phyloP scores from a whole-genome alignment of 2,888 invertebrate species.

The Embidobia sp. region DNA sequence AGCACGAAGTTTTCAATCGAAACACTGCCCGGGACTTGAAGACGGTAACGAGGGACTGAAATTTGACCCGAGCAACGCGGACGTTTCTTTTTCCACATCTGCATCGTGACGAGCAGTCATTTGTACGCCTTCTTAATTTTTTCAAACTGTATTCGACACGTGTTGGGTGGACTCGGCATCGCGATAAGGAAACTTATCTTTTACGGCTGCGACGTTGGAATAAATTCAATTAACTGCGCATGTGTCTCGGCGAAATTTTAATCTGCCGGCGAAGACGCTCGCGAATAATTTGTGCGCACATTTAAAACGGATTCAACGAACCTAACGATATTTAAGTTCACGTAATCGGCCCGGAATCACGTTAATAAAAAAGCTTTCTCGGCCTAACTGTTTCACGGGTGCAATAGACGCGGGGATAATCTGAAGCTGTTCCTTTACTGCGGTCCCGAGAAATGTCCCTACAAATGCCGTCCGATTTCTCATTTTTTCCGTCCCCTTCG shows the following conservation, averaged over 20 bases:
- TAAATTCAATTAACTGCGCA: conserved; percentile 29
- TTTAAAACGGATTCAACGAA: conserved; percentile 3
- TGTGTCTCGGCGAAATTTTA: conserved; percentile 9
- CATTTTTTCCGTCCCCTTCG: conserved; percentile 70
- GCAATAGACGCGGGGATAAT: conserved; percentile 20
- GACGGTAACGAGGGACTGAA: conserved; percentile 45
- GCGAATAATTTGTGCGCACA: conserved; percentile 4
- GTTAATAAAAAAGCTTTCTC: conserved; percentile 23
- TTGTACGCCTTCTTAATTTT: conserved; percentile 64
- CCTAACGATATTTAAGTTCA: neutral
- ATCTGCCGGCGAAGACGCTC: neutral
- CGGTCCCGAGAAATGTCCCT: conserved; percentile 57
- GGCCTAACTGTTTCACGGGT: too few relatives aligned
- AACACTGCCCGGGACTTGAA: conserved; percentile 18
- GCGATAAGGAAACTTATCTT: conserved; percentile 49
- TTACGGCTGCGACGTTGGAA: conserved; percentile 45
- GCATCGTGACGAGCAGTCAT: conserved; percentile 59
- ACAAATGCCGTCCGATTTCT: conserved; percentile 67
- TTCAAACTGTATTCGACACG: conserved; percentile 29
- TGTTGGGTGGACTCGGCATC: conserved; percentile 10
- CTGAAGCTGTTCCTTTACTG: conserved; percentile 61
- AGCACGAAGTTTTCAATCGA: conserved; percentile 16
- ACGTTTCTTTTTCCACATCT: conserved; percentile 54
- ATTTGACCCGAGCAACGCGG: conserved; percentile 44
- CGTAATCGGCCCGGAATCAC: conserved; percentile 14